Evolutionary conservation across 2,797 vertebrate genomes (phyloP).

Genomic region (Chlorospingus semifuscus): DNA sequence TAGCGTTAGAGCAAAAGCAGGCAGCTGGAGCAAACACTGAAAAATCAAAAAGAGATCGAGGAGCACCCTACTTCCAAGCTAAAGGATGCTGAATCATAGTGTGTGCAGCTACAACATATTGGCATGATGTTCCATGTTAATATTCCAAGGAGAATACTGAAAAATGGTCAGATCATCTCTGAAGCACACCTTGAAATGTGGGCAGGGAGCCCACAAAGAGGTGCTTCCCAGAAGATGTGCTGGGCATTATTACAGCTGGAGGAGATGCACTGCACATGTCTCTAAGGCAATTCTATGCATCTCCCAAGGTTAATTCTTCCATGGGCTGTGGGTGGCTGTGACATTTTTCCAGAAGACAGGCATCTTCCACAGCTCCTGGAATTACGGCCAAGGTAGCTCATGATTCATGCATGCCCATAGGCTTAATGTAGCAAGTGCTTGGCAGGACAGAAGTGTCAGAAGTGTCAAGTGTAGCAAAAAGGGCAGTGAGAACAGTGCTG

Average conservation of each 20-base stretch:
- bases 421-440: not conserved
- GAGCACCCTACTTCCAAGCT: not conserved
- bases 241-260: not conserved
- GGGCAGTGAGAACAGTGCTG: not conserved
- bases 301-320: slow-evolving; percentile 31
- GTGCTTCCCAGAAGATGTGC: not conserved
- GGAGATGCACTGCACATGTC: not conserved
- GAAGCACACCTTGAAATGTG: not conserved
- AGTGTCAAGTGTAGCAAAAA: not conserved
- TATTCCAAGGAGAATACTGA: not conserved
- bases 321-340: not conserved
- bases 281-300: not conserved
- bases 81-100: not conserved
- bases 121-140: not conserved
- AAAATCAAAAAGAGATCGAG: not conserved
- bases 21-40: not conserved
- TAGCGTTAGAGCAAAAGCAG: not conserved
- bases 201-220: not conserved
- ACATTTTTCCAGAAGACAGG: slow-evolving; percentile 31
- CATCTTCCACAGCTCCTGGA: slow-evolving; percentile 34
- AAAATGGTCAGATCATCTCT: not conserved
- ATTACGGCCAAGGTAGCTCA: slow-evolving; percentile 29
- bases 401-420: slow-evolving; percentile 16
- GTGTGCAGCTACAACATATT: not conserved
- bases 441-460: not conserved